phyloP scores from a whole-genome alignment of 2,113 vertebrate species.

The Lamprologus callipterus region DNA sequence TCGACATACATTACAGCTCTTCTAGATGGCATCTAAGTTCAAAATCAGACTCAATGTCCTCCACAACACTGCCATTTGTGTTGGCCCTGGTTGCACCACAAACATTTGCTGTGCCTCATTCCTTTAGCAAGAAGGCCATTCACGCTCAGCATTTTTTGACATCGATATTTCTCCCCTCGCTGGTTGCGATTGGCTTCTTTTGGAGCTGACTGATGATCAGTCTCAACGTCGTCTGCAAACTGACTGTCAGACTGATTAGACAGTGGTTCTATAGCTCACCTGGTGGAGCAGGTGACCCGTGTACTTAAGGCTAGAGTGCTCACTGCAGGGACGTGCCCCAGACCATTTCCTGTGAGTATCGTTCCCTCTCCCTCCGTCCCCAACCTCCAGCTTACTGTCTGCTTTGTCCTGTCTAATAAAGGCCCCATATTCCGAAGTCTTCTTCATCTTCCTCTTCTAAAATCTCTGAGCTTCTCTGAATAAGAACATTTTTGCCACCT shows the following conservation, averaged over 20 bases:
- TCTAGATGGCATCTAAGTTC: background rate
- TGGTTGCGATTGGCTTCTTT: rapidly evolving
- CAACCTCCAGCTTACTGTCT: background rate
- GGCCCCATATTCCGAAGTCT: background rate
- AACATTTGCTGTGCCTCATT: background rate
- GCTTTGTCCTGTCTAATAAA: background rate
- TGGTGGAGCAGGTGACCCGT: background rate
- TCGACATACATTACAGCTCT: background rate
- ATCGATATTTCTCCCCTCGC: background rate
- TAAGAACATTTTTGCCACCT: rapidly evolving
- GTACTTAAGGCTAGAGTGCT: background rate
- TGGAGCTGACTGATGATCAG: background rate
- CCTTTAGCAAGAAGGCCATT: background rate
- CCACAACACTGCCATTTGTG: background rate
- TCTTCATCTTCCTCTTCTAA: background rate
- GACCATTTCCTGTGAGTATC: background rate
- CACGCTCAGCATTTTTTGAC: too few species aligned
- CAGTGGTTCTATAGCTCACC: background rate
- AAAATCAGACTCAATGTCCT: background rate
- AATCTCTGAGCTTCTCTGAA: background rate
- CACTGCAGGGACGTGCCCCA: background rate
- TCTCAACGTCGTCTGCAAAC: too few species aligned
- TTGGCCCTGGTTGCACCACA: background rate
- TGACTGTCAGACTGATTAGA: background rate
- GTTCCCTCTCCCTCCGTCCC: background rate